A percentile compares a stretch with the other conserved stretches of the same genome.
Evolutionary conservation across 2,797 vertebrate species (phyloP).

Genomic region (Lutjanus argentimaculatus): DNA sequence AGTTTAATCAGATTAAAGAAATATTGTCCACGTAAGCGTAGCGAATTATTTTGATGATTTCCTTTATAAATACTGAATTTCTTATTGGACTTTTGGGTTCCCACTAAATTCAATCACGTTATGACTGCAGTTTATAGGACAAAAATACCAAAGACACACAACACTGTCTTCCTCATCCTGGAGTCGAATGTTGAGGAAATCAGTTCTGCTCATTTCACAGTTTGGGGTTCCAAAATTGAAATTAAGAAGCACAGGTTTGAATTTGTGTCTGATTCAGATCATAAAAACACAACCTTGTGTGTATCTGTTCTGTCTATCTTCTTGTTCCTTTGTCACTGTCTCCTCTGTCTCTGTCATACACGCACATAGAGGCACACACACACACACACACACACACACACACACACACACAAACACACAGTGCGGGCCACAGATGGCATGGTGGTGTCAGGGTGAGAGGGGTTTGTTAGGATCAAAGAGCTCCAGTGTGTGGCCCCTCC

Average conservation of each 20-base stretch:
- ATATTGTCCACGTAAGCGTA: too few species aligned
- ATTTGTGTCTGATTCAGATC: slow-evolving; percentile 22
- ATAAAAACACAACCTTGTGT: slow-evolving; percentile 31
- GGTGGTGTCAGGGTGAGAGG: slow-evolving; percentile 84
- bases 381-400: slow-evolving; percentile 40
- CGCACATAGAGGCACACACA: slow-evolving; percentile 37
- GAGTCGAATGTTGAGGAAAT: neutral
- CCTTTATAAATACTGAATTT: neutral
- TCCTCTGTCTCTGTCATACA: slow-evolving; percentile 47
- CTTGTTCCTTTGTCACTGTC: slow-evolving; percentile 64
- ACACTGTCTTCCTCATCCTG: neutral
- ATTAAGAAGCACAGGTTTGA: neutral
- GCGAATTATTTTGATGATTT: neutral
- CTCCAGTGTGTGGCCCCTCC: slow-evolving; percentile 83
- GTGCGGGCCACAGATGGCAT: slow-evolving; percentile 82
- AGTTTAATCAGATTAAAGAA: too few species aligned
- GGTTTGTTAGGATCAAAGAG: slow-evolving; percentile 86
- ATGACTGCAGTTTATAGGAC: neutral
- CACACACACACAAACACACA: slow-evolving; percentile 45
- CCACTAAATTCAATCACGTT: neutral
- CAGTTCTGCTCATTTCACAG: neutral
- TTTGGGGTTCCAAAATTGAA: neutral
- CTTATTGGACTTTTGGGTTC: neutral
- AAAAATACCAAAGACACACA: neutral
- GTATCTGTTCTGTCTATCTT: slow-evolving; percentile 41